A percentile compares a stretch with the other conserved stretches of the same genome.
These are phyloP conservation scores for Nothoprocta pentlandii DNA, from an alignment of 2,113 vertebrate species.

Conservation along the genomic window DNA sequence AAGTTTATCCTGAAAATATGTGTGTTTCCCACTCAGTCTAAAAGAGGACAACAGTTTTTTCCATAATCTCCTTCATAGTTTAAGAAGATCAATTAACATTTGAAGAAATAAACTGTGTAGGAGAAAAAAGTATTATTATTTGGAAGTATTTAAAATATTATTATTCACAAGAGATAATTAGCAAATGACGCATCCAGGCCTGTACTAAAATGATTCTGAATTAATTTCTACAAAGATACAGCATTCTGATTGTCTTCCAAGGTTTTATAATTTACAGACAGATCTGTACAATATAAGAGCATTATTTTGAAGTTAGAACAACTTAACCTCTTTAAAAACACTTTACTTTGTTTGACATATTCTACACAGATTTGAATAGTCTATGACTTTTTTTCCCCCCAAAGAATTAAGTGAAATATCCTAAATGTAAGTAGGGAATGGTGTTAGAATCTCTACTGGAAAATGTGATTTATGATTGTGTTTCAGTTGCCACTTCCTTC, in stretches of 20 bases:
- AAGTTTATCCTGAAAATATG: background rate
- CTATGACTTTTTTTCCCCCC: background rate
- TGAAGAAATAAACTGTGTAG: slow-evolving; percentile 26
- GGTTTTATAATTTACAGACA: background rate
- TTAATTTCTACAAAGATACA: background rate
- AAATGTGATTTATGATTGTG: background rate
- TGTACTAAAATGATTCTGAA: background rate
- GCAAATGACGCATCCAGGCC: background rate
- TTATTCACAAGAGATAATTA: slow-evolving; percentile 7
- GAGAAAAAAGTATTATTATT: slow-evolving; percentile 10
- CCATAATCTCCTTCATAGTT: background rate
- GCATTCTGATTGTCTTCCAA: slow-evolving; percentile 21
- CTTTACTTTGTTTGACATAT: background rate
- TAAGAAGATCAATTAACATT: slow-evolving; percentile 4
- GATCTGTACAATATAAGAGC: background rate
- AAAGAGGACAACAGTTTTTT: background rate
- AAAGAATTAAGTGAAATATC: background rate
- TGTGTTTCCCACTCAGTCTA: background rate
- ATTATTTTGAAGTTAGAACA: background rate
- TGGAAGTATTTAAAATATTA: background rate
- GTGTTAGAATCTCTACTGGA: background rate
- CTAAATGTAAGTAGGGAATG: background rate
- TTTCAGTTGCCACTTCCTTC: background rate
- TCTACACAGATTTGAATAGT: background rate
- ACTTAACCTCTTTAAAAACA: background rate